Conservation (phyloP, 2,113 vertebrate genomes). For the Hippocampus mohnikei region DNA sequence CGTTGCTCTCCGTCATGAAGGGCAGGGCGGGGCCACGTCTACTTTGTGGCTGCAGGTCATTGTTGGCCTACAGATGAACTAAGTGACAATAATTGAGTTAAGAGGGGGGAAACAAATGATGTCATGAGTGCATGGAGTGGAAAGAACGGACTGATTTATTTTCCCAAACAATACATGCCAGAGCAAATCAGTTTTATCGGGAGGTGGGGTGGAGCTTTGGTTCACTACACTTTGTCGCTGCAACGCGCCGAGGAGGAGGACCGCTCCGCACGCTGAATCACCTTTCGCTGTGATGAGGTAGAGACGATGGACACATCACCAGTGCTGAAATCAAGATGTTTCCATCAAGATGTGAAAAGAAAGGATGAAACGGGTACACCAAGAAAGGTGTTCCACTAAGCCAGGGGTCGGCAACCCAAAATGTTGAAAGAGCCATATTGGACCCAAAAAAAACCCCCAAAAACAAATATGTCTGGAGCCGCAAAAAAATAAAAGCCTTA, state of each 20-base stretch:
- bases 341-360: background rate
- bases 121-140: slow-evolving; percentile 66
- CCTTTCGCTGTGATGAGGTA: slow-evolving; percentile 16
- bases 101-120: slow-evolving; percentile 69
- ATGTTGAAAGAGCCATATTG: no score
- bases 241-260: slow-evolving; percentile 9
- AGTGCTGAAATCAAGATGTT: background rate
- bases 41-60: slow-evolving; percentile 60
- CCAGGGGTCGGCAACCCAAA: no score
- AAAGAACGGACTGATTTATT: slow-evolving; percentile 68
- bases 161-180: slow-evolving; percentile 70
- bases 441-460: no score
- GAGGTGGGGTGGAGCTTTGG: slow-evolving; percentile 20
- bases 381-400: background rate
- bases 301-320: background rate
- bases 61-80: slow-evolving; percentile 69
- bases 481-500: no score
- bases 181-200: slow-evolving; percentile 63
- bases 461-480: no score
- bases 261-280: slow-evolving; percentile 13
- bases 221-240: slow-evolving; percentile 20
- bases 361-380: background rate
- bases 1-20: slow-evolving; percentile 23
- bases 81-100: slow-evolving; percentile 77
- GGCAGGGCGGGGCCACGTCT: slow-evolving; percentile 26